Conservation (phyloP, 2,888 invertebrate genomes). For the Drepanosiphum platanoidis region DNA sequence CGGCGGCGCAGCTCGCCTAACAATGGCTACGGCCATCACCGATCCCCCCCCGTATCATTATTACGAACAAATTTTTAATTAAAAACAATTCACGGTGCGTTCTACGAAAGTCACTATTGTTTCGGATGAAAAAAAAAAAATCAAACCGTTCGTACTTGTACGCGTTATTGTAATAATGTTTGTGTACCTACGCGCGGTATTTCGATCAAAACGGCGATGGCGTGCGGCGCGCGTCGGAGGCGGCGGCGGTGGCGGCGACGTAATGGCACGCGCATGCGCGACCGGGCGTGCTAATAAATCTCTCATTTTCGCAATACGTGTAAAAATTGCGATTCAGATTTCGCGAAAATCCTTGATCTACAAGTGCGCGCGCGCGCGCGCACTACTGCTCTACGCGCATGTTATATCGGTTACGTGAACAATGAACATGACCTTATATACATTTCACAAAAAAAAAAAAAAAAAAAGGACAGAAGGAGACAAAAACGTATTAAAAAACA, state of each 20-base stretch:
- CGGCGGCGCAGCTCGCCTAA: neutral
- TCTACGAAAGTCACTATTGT: conserved; percentile 49
- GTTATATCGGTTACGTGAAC: conserved; percentile 25
- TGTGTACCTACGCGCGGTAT: neutral
- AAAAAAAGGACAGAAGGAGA: conserved; percentile 1
- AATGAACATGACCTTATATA: conserved; percentile 49
- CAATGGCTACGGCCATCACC: conserved; percentile 22
- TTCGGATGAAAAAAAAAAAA: conserved; percentile 9
- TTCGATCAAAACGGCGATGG: neutral
- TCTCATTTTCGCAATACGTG: conserved; percentile 55
- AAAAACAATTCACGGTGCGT: conserved; percentile 17
- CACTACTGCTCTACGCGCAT: no score
- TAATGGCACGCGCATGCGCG: neutral
- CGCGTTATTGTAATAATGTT: neutral
- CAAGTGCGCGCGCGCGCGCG: conserved; percentile 1
- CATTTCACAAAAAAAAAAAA: neutral
- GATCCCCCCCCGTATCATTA: neutral
- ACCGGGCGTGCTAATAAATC: neutral
- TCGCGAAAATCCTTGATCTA: conserved; percentile 58
- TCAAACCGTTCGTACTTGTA: neutral
- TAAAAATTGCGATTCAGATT: conserved; percentile 48
- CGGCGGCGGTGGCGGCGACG: neutral
- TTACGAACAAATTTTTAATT: conserved; percentile 17
- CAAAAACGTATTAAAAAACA: neutral
- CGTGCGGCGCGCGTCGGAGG: no score